Percentiles rank a stretch among this genome's conserved stretches.
Conservation (phyloP, 2,113 vertebrate genomes). For the Sylvietta virens region DNA sequence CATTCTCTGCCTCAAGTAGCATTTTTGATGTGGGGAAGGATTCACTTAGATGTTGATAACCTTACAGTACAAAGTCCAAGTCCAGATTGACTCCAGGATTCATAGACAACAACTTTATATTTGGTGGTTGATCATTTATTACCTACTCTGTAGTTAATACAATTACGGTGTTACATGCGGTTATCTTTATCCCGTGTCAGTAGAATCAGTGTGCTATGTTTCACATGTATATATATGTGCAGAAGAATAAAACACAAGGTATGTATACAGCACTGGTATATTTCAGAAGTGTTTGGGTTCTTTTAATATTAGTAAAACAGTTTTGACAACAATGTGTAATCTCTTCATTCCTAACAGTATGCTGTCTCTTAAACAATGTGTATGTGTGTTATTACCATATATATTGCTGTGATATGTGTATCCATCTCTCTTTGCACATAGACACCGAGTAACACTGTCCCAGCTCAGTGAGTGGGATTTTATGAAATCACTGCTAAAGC, state of each 20-base stretch:
- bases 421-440: background rate
- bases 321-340: background rate
- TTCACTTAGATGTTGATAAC: background rate
- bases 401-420: background rate
- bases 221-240: rapidly evolving
- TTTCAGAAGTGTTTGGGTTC: background rate
- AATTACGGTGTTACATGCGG: background rate
- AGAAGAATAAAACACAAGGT: background rate
- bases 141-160: background rate
- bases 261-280: background rate
- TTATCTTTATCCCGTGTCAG: background rate
- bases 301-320: background rate
- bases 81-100: background rate
- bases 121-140: background rate
- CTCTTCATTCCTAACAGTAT: background rate
- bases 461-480: background rate
- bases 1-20: background rate
- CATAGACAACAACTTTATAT: background rate
- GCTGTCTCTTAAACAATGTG: background rate
- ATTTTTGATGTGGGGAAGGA: background rate
- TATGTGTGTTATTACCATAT: background rate
- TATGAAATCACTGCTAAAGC: background rate
- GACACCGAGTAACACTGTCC: background rate
- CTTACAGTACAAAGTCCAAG: background rate
- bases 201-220: background rate